Base-by-base conservation (phyloP, 2,113 vertebrate genomes). In the Acanthisitta chloris region DNA sequence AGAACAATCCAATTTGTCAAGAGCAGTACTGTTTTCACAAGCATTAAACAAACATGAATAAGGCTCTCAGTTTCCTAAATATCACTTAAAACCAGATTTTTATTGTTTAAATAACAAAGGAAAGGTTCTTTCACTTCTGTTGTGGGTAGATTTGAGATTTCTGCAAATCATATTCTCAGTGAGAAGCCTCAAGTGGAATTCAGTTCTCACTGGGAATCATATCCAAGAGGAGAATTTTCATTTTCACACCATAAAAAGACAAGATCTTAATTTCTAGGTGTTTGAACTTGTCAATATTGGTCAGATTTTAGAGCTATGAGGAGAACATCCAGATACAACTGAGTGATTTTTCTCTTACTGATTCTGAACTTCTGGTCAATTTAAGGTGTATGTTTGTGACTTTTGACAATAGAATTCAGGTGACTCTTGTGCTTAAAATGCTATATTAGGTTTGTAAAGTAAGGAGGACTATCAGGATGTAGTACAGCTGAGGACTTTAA, bases 141-240 rank as follows among this genome's bases (percentile, higher is more conserved):
- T 81, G 70, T 13, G 10, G 20, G 28, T 7, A 28, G 25, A 26
- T 54, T 28, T 70, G 46, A 87, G 42, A 48, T 45, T 31, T 29
- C 12, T 17, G 31, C 0, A 0, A 66, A 76, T 20, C 26, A 8
- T 40, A 48, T 69, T 67, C 18, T 80, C 31, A 34, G 2, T 51
- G 17, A 69, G 48, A 86, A 67, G 1, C 17, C 33, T 81, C 19
- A 40, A 34, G 19, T 5, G 9, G 17, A 62, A 45, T 78, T 81
- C 21, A 33, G 0, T 76, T 86, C 13, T 62, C 5, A 25, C 6
- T 62, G 17, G 42, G 28, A 86, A 67, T 59, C 17, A 59, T 38
- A 59, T 3, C 11, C 33, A n/a, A n/a, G n/a, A n/a, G n/a, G n/a
- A n/a, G 17, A 12, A 42, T 23, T 48, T 73, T 52, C 15, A 48